Conservation (phyloP, 2,888 invertebrate species). For the Flexamia atlantica region DNA sequence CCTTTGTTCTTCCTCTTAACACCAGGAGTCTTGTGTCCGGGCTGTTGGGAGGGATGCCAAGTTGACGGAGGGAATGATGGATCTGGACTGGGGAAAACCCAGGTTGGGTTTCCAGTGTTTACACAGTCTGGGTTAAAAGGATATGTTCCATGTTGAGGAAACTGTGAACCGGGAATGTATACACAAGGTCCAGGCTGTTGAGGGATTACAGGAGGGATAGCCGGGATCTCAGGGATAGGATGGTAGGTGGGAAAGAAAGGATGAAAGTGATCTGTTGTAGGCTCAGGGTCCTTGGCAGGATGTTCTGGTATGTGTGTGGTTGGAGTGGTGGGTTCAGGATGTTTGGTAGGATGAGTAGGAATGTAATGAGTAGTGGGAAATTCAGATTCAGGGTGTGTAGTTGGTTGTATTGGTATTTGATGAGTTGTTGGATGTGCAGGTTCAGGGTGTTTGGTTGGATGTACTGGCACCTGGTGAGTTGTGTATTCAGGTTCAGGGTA, state of each 20-base stretch:
- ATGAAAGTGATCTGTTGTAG: not conserved
- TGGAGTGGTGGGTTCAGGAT: not conserved
- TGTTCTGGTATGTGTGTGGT: not conserved
- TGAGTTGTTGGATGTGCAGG: conserved; percentile 4
- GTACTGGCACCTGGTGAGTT: not conserved
- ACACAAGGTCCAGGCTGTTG: conserved; percentile 7
- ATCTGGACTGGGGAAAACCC: not conserved
- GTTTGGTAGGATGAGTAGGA: not conserved
- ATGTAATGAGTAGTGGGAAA: conserved; percentile 3
- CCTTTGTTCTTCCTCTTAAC: conserved; percentile 26
- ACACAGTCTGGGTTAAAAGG: not conserved
- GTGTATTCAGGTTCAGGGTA: not conserved
- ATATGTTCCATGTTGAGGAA: not conserved
- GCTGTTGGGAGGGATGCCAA: not conserved
- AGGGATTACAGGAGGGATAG: not conserved
- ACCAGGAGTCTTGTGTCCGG: conserved; percentile 16
- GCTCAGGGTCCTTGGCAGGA: conserved; percentile 10
- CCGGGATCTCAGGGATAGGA: not conserved
- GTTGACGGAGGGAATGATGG: not conserved
- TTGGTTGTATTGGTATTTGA: not conserved
- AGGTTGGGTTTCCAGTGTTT: not conserved
- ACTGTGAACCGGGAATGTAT: not conserved
- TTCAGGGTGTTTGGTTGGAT: conserved; percentile 11
- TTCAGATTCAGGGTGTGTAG: conserved; percentile 8
- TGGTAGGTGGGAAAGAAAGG: not conserved